phyloP scores from a whole-genome alignment of 2,888 invertebrate species.

The Himalopsyche japonica region DNA sequence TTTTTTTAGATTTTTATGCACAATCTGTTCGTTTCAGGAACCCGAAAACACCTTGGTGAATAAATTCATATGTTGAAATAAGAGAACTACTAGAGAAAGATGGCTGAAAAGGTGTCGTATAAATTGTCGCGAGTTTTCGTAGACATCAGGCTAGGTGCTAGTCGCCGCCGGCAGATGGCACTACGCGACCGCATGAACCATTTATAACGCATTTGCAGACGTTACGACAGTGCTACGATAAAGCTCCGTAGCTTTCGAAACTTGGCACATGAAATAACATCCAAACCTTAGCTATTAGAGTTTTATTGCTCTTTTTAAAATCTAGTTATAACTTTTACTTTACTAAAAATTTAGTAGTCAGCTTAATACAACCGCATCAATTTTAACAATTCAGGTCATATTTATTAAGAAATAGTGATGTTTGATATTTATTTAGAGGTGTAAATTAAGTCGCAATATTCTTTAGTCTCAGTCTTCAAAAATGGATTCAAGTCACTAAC shows the following conservation, averaged over 20 bases:
- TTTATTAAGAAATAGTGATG: too few species aligned
- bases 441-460: too few species aligned
- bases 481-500: too few species aligned
- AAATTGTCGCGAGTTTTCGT: background rate
- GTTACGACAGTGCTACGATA: background rate
- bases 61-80: background rate
- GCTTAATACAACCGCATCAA: too few species aligned
- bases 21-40: too few species aligned
- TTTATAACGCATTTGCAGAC: background rate
- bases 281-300: background rate
- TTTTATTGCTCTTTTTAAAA: background rate
- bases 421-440: too few species aligned
- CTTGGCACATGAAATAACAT: background rate
- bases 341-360: too few species aligned
- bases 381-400: too few species aligned
- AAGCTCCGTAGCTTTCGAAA: background rate
- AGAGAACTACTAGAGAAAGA: background rate
- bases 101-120: background rate
- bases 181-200: background rate
- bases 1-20: too few species aligned
- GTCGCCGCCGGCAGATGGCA: background rate
- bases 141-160: background rate
- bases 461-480: too few species aligned
- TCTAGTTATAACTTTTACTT: too few species aligned
- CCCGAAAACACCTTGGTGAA: background rate